Percentiles rank a stretch among this genome's conserved stretches.
Conservation (phyloP, 2,888 invertebrate species). For the Mimumesa dahlbomi region DNA sequence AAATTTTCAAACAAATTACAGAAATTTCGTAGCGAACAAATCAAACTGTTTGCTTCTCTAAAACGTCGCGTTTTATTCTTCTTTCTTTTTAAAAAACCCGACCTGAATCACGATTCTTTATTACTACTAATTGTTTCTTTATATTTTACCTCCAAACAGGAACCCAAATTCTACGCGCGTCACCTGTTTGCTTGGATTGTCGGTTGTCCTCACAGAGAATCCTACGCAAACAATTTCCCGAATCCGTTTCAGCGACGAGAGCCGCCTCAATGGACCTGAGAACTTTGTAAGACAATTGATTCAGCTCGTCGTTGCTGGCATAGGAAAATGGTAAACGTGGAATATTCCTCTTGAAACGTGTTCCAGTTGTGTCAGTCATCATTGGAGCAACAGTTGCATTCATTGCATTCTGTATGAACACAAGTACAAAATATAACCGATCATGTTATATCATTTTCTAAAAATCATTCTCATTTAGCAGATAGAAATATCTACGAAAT, state of each 20-base stretch:
- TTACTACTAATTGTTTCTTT: not conserved
- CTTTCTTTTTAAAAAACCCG: no score
- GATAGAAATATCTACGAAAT: conserved; percentile 34
- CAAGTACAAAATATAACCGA: not conserved
- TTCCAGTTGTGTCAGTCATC: conserved; percentile 43
- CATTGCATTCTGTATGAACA: conserved; percentile 31
- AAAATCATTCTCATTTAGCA: not conserved
- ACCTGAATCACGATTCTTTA: no score
- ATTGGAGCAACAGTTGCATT: conserved; percentile 59
- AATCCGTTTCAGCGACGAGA: conserved; percentile 81
- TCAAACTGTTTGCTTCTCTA: no score
- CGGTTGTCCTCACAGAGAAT: conserved; percentile 86
- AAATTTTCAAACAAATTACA: not conserved
- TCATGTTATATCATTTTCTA: no score
- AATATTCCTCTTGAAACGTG: conserved; percentile 66
- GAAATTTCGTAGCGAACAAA: no score
- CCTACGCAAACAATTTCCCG: conserved; percentile 84
- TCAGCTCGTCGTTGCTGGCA: conserved; percentile 79
- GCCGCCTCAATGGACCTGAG: conserved; percentile 83
- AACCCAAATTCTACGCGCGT: conserved; percentile 85
- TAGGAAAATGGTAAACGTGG: conserved; percentile 66
- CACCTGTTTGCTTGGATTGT: conserved; percentile 82
- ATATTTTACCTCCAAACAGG: conserved; percentile 87
- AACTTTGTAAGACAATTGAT: conserved; percentile 82
- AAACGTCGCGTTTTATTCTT: no score